Evolutionary conservation across 2,113 vertebrate genomes (phyloP).

Genomic region (Pionites leucogaster): DNA sequence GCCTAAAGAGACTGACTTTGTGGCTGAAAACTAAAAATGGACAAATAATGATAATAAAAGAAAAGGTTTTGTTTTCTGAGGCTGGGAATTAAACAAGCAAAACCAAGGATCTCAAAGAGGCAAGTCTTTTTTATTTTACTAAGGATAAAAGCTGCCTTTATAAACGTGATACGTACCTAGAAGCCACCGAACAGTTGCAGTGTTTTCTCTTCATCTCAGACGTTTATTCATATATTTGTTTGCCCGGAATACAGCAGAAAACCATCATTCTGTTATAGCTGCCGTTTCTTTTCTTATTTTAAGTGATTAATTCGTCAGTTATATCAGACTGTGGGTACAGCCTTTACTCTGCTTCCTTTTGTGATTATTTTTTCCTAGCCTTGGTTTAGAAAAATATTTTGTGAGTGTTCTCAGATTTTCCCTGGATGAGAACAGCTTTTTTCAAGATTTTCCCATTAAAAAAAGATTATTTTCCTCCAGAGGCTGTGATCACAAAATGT

Average conservation of each 20-base stretch:
- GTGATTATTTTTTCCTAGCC: not conserved
- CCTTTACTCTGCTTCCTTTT: not conserved
- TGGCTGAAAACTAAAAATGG: not conserved
- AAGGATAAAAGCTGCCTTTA: not conserved
- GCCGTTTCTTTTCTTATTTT: not conserved
- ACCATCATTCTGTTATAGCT: not conserved
- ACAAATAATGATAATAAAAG: not conserved
- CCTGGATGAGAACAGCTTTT: not conserved
- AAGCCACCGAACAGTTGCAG: not conserved
- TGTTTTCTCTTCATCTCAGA: not conserved
- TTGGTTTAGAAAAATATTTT: not conserved
- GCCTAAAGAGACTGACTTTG: not conserved
- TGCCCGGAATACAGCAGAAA: not conserved
- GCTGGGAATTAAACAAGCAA: not conserved
- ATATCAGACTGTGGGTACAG: not conserved
- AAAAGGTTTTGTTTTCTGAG: not conserved
- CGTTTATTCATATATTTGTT: not conserved
- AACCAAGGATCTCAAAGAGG: not conserved
- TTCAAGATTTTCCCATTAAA: not conserved
- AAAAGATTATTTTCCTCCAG: not conserved
- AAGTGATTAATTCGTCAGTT: not conserved
- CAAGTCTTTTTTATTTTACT: not conserved
- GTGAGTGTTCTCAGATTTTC: not conserved
- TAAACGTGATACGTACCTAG: not conserved
- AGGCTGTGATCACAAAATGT: not conserved